Evolutionary conservation across 2,888 invertebrate species (phyloP).

Genomic region (Uloborus plumipes): DNA sequence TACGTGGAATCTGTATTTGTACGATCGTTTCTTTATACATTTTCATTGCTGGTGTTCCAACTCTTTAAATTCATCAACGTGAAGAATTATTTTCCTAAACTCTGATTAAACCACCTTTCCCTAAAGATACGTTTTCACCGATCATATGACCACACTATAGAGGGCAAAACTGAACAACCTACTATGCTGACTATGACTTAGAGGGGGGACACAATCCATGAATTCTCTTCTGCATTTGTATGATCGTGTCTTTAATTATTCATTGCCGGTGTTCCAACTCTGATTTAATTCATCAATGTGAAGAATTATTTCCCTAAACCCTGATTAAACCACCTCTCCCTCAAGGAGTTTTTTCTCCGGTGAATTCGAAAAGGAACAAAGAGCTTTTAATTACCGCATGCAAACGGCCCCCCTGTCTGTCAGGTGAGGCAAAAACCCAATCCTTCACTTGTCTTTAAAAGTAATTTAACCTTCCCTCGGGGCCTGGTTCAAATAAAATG

Average conservation of each 20-base stretch:
- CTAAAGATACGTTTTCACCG: neutral
- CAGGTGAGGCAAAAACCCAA: constrained; percentile 56
- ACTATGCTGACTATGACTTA: no score
- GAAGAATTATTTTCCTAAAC: constrained; percentile 50
- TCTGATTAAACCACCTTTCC: constrained; percentile 52
- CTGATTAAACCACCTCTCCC: constrained; percentile 51
- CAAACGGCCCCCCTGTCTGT: constrained; percentile 49
- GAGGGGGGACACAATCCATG: no score
- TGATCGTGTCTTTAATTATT: neutral
- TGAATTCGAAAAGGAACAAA: constrained; percentile 27
- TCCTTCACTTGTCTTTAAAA: constrained; percentile 59
- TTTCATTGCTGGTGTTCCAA: constrained; percentile 14
- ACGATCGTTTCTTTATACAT: neutral
- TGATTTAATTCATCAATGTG: constrained; percentile 54
- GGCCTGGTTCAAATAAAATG: constrained; percentile 48
- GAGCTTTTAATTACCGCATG: constrained; percentile 60
- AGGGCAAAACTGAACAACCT: no score
- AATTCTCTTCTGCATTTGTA: no score
- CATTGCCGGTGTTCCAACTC: constrained; percentile 9
- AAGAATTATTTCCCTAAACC: constrained; percentile 52
- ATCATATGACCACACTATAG: no score
- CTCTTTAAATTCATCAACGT: constrained; percentile 49
- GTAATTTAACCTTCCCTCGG: constrained; percentile 57
- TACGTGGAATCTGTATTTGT: no score
- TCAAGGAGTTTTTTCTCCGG: neutral